A percentile compares a stretch with the other conserved stretches of the same genome.
Evolutionary conservation across 2,797 vertebrate genomes (phyloP).

Genomic region (Squalus acanthias): DNA sequence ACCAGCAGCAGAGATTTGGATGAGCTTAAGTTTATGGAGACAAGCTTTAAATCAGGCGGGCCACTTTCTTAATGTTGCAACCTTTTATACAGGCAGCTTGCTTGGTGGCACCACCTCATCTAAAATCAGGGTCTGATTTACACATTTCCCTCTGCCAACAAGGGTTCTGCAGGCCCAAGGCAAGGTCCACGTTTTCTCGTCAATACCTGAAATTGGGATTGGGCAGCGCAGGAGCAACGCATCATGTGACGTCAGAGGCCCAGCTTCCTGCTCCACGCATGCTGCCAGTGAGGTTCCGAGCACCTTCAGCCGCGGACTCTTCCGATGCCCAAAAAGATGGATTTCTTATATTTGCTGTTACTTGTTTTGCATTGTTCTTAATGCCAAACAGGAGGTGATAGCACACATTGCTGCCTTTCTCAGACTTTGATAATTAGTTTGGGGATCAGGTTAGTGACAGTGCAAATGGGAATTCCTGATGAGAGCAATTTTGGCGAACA

Average conservation of each 20-base stretch:
- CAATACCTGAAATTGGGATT: neutral
- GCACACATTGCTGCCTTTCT: neutral
- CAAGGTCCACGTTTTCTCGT: neutral
- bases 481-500: constrained; percentile 35
- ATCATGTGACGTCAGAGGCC: neutral
- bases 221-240: neutral
- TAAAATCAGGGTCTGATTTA: neutral
- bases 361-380: neutral
- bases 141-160: neutral
- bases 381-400: neutral
- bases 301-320: neutral
- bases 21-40: neutral
- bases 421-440: constrained; percentile 33
- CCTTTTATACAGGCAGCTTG: neutral
- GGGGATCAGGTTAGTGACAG: constrained; percentile 31
- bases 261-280: neutral
- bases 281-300: neutral
- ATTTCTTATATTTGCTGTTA: neutral
- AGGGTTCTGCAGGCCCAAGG: no score
- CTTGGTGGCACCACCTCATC: neutral
- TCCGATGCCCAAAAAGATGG: neutral
- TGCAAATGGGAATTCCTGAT: constrained; percentile 32
- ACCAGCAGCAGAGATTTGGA: no score
- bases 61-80: neutral
- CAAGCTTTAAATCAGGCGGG: neutral